Evolutionary conservation across 2,888 invertebrate genomes (phyloP), one percentile per base, ranked within the genome.

Genomic region (Platycnemis pennipes): DNA sequence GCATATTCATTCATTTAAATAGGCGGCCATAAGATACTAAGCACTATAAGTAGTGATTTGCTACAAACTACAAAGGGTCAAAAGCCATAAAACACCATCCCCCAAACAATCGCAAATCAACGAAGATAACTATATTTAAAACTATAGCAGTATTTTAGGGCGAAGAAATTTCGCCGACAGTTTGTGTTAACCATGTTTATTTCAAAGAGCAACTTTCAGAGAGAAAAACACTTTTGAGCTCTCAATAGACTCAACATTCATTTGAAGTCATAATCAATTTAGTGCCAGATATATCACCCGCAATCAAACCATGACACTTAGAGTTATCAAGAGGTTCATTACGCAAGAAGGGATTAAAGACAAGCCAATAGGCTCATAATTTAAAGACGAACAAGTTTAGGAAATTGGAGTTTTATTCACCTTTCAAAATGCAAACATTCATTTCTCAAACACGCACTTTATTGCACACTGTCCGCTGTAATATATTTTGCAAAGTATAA

Each of bases 391-490:
- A 63, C 91, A 91, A 91, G 91, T 91, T 91, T 91, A 91, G 91
- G 91, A 63, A 91, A 91, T 91, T 91, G 91, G 63, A 91, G 91
- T 91, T 91, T 91, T 91, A 91, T 91, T 91, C 91, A 91, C 91
- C 91, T 91, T 77, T 91, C 91, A 91, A 91, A 91, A 63, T 91
- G 91, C 63, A 91, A 91, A 91, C 91, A 91, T 69, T 91, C 91
- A 91, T 91, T 91, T 91, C 91, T 91, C 91, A 91, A 91, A 91
- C 91, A 91, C 91, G 91, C 91, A 91, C 91, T 91, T 91, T 91
- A 91, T 91, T 91, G 91, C 91, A 91, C 91, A 91, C 91, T 91
- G 91, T 91, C 91, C 91, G 91, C 91, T 91, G 91, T 91, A 63
- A 56, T 53, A 53, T 91, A 63, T 91, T 91, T 91, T 91, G 91